A percentile compares a stretch with the other conserved stretches of the same genome.
Conservation (phyloP, 2,113 vertebrate genomes). For the Bos taurus region DNA sequence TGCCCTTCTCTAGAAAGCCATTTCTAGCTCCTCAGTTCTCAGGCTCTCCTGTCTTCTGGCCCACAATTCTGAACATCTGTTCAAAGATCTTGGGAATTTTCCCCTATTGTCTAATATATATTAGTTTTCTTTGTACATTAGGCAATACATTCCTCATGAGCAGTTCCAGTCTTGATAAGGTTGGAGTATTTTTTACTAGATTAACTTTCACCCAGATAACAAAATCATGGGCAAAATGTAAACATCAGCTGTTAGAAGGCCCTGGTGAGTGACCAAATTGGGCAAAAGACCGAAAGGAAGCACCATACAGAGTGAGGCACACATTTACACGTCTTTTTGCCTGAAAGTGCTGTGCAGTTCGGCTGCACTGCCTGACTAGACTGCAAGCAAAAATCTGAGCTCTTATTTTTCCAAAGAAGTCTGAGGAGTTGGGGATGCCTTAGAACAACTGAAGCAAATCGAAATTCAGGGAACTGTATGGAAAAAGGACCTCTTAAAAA, state of each 20-base stretch:
- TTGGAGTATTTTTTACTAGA: not conserved
- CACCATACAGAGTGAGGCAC: not conserved
- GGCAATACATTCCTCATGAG: not conserved
- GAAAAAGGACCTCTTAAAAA: not conserved
- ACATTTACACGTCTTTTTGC: not conserved
- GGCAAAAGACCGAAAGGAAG: not conserved
- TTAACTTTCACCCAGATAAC: not conserved
- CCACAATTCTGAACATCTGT: not conserved
- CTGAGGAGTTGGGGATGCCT: not conserved
- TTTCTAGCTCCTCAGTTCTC: not conserved
- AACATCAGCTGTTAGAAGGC: not conserved
- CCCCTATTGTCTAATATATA: not conserved
- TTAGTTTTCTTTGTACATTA: not conserved
- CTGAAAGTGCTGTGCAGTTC: not conserved
- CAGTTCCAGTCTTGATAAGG: not conserved
- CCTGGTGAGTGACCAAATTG: not conserved
- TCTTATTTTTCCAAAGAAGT: not conserved
- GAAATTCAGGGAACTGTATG: not conserved
- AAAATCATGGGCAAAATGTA: not conserved
- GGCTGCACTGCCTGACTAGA: not conserved
- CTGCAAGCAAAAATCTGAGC: not conserved
- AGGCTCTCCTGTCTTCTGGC: not conserved
- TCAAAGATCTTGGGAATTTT: not conserved
- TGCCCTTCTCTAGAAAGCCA: not conserved
- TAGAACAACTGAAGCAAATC: not conserved